Base-by-base conservation (phyloP, 2,888 invertebrate genomes). In the Epicampocera succincta region DNA sequence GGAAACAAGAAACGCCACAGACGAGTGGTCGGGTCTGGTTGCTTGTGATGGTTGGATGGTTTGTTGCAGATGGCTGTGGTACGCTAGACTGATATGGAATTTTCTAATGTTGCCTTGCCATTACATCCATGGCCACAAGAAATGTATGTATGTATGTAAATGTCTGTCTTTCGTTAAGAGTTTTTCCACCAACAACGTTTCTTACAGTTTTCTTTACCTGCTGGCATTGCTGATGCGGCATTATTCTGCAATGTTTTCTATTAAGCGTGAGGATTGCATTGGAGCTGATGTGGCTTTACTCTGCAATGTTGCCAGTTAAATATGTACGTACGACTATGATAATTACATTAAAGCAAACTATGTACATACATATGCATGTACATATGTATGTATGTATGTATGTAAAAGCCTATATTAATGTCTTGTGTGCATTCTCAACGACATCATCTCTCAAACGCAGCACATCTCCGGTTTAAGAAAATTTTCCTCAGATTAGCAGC, bases 181-280 rank as follows among this genome's bases (percentile, higher is more conserved):
- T 66, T 82, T 71, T 82, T 81, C 74, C 74, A 69, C 25, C 52
- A 72, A 72, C 40, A 60, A 76, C 72, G 60, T 50, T 63, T 56
- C 52, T 46, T 38, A 5, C 56, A 40, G 29, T 40, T 9, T 58
- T 66, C 46, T 9, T 58, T 66, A 66, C 82, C 71, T 78, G 60
- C 82, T 82, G 25, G 29, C 38, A 50, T 54, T 82, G 82, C 82
- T 82, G 82, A 78, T 60, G 19, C 58, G 78, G 78, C 78, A 73
- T 76, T 63, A 66, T 52, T 65, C 46, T 65, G 44, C 52, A 52
- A 65, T 65, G 69, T 58, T 69, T 78, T 69, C 74, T 74, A 82
- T 82, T 82, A 74, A 71, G 71, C 38, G 60, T 44, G 72, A 72
- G 58, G 50, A 44, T 52, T 29, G 38, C 33, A 33, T 33, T 33